A percentile compares a stretch with the other conserved stretches of the same genome.
Conservation (phyloP, 2,888 invertebrate genomes). For the Timandra comae region DNA sequence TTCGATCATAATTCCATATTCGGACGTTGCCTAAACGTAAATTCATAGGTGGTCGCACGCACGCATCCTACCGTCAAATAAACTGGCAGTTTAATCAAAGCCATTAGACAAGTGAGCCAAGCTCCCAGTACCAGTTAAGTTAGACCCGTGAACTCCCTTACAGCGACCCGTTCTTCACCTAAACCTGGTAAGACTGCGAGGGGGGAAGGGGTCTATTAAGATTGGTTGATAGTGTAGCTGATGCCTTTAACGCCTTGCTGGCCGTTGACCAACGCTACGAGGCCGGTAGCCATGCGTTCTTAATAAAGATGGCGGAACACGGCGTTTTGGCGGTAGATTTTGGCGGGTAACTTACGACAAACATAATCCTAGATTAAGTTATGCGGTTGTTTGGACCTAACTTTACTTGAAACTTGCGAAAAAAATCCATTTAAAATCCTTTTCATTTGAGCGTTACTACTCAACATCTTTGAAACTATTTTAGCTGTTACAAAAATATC, state of each 20-base stretch:
- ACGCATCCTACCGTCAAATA: slow-evolving; percentile 74
- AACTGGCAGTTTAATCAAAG: slow-evolving; percentile 77
- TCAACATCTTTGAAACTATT: too few relatives aligned
- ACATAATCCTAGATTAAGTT: too few relatives aligned
- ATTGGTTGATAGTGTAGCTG: slow-evolving; percentile 62
- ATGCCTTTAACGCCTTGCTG: slow-evolving; percentile 76
- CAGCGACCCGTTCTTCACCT: slow-evolving; percentile 28
- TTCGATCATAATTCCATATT: slow-evolving; percentile 62
- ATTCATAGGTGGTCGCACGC: slow-evolving; percentile 71
- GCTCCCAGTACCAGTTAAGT: slow-evolving; percentile 48
- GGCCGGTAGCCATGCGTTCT: slow-evolving; percentile 71
- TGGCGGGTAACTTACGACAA: too few relatives aligned
- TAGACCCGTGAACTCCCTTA: slow-evolving; percentile 44
- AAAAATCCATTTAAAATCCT: too few relatives aligned
- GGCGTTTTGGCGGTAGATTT: slow-evolving; percentile 48
- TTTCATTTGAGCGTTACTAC: too few relatives aligned
- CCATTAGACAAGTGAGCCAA: slow-evolving; percentile 76
- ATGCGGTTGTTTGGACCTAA: too few relatives aligned
- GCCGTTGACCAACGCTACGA: slow-evolving; percentile 72
- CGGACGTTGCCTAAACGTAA: slow-evolving; percentile 67
- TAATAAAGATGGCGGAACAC: slow-evolving; percentile 71
- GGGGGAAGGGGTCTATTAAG: slow-evolving; percentile 43
- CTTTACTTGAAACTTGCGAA: too few relatives aligned
- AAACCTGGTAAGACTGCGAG: slow-evolving; percentile 18
- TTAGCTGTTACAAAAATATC: too few relatives aligned